Evolutionary conservation across 2,113 vertebrate genomes (phyloP).

Genomic region (Melanocharis versteri): DNA sequence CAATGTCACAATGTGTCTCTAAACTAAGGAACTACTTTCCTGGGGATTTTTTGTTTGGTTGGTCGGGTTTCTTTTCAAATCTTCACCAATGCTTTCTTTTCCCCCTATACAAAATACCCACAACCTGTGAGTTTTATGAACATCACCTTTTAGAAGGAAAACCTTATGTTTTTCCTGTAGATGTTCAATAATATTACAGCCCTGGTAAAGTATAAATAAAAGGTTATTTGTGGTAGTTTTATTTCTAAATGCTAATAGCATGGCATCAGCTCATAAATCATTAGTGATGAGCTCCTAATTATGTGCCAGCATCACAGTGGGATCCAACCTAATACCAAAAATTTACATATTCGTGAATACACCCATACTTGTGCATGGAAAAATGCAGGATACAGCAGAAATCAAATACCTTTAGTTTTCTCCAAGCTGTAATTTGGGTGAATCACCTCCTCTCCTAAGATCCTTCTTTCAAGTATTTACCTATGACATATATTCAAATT

Average conservation of each 20-base stretch:
- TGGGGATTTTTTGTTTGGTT: not conserved
- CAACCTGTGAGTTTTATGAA: not conserved
- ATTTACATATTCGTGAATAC: slow-evolving; percentile 32
- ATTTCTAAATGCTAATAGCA: slow-evolving; percentile 28
- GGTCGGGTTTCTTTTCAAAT: too few relatives aligned
- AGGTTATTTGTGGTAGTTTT: not conserved
- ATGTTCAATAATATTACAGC: not conserved
- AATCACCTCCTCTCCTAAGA: not conserved
- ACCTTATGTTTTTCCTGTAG: not conserved
- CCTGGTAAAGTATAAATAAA: not conserved
- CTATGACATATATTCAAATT: not conserved
- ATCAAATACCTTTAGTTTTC: not conserved
- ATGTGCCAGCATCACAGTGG: slow-evolving; percentile 21
- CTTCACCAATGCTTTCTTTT: not conserved
- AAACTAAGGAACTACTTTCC: not conserved
- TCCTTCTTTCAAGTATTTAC: not conserved
- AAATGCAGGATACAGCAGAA: not conserved
- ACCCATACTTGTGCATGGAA: not conserved
- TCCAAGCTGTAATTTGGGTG: not conserved
- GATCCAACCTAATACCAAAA: not conserved
- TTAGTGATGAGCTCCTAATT: slow-evolving; percentile 46
- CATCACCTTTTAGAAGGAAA: not conserved
- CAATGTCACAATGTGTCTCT: not conserved
- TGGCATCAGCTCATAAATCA: slow-evolving; percentile 26
- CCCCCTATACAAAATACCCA: not conserved